These are phyloP conservation scores for Dunckerocampus dactyliophorus DNA, from an alignment of 2,113 vertebrate species.

Conservation along the genomic window DNA sequence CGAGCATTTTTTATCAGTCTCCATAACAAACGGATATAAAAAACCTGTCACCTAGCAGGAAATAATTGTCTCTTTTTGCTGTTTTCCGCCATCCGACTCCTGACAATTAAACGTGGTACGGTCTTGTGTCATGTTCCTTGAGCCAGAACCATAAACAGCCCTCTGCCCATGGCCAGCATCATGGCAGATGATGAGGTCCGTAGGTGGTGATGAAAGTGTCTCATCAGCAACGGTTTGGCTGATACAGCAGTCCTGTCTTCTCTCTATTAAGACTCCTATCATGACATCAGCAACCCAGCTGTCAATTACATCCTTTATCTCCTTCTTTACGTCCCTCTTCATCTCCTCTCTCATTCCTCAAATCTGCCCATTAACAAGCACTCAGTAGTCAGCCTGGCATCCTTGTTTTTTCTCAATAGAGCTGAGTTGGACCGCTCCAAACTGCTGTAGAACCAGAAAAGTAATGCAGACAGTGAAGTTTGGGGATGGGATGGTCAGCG, in stretches of 20 bases:
- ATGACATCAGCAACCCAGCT: slow-evolving; percentile 36
- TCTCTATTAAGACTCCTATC: slow-evolving; percentile 43
- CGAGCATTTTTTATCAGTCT: too few relatives aligned
- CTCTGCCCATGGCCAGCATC: too few relatives aligned
- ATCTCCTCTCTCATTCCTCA: slow-evolving; percentile 30
- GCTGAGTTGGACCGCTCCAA: slow-evolving; percentile 38
- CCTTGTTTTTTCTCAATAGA: slow-evolving; percentile 23
- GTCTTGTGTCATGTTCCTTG: too few relatives aligned
- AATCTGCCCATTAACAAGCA: slow-evolving; percentile 34
- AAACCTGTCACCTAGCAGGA: too few relatives aligned
- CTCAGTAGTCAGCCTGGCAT: slow-evolving; percentile 26
- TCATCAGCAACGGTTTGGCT: slow-evolving; percentile 40
- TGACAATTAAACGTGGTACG: too few relatives aligned
- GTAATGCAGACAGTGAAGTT: slow-evolving; percentile 11
- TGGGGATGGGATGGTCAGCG: not conserved
- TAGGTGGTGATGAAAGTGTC: slow-evolving; percentile 7
- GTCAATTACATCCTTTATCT: slow-evolving; percentile 32
- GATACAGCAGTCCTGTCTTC: slow-evolving; percentile 32
- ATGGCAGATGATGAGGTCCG: too few relatives aligned
- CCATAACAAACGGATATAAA: too few relatives aligned
- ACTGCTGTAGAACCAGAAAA: slow-evolving; percentile 8
- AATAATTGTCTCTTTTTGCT: too few relatives aligned
- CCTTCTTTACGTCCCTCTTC: slow-evolving; percentile 19
- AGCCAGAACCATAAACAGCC: too few relatives aligned
- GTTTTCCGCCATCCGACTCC: too few relatives aligned